Base-by-base conservation (phyloP, 2,888 invertebrate species). In the Drosophila demipolita region DNA sequence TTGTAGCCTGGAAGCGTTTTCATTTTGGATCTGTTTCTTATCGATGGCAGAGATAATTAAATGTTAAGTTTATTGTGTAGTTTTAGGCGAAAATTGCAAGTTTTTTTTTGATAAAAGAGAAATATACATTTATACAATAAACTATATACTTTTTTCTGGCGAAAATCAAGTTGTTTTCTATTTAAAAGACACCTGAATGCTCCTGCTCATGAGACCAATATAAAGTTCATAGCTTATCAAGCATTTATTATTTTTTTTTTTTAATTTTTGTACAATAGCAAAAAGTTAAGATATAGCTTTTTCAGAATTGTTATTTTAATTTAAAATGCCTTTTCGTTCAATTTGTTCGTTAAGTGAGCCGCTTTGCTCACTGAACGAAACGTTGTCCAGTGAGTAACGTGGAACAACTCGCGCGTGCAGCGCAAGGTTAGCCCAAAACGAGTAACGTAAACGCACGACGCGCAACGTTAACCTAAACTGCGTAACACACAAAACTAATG, bases 1-100 rank as follows among this genome's bases (percentile, higher is more conserved):
- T 36, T 40, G 38, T 42, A 35, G 35, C 26, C n/a, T 53, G 5
- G 29, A 71, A 61, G 69, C 78, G 69, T 68, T 78, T 67, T 62
- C 23, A 60, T 32, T 63, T 61, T 65, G 38, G 35, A 75, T 66
- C 66, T 54, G 48, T 45, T 55, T 50, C 38, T 53, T 64, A 66
- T 61, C 29, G 49, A 66, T 50, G 52, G 48, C 63, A 36, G 50
- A 66, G 55, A 66, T 35, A 79, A 76, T 69, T 87, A 78, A 66
- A 83, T 80, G 87, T 89, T 90, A 89, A 90, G 88, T 78, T 83
- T 89, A 87, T 88, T 90, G 78, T 79, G 75, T 87, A 89, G 82
- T 80, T 80, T 82, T 86, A 82, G 86, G 75, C 73, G 73, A 82
- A 75, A 84, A 84, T 82, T 80, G 73, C 82, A 87, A 80, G 70